Conservation (phyloP, 1,140 invertebrate species). For the Zelostemma sp. region DNA sequence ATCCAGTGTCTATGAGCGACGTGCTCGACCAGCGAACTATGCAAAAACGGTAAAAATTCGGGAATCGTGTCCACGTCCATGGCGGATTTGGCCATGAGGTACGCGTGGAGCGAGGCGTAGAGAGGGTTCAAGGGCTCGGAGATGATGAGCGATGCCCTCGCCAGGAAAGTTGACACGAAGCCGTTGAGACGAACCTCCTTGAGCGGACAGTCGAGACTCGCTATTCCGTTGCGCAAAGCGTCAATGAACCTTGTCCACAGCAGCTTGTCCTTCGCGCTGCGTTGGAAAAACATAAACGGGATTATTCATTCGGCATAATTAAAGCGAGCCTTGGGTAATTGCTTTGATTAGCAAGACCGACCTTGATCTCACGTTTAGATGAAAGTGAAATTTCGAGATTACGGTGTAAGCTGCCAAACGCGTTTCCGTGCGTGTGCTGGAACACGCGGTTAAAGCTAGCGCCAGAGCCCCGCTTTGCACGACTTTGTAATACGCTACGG, state of each 20-base stretch:
- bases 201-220: slow-evolving; percentile 52
- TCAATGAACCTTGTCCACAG: slow-evolving; percentile 69
- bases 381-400: slow-evolving; percentile 76
- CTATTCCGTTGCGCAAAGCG: slow-evolving; percentile 69
- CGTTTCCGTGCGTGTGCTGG: slow-evolving; percentile 72
- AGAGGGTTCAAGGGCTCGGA: slow-evolving; percentile 78
- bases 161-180: slow-evolving; percentile 79
- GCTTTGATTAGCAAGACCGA: slow-evolving; percentile 57
- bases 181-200: slow-evolving; percentile 73
- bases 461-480: slow-evolving; percentile 76
- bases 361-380: slow-evolving; percentile 73
- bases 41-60: slow-evolving; percentile 81
- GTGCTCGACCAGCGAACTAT: slow-evolving; percentile 76
- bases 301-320: too few relatives aligned
- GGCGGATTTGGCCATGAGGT: slow-evolving; percentile 78
- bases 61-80: slow-evolving; percentile 81
- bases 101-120: slow-evolving; percentile 77
- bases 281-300: too few relatives aligned
- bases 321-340: too few relatives aligned
- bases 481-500: slow-evolving; percentile 76
- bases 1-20: slow-evolving; percentile 77
- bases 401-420: slow-evolving; percentile 77
- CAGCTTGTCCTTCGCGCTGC: slow-evolving; percentile 68
- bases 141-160: slow-evolving; percentile 75
- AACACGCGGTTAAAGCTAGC: slow-evolving; percentile 75